Conservation (phyloP, 2,797 vertebrate species). For the Anniella stebbinsi region DNA sequence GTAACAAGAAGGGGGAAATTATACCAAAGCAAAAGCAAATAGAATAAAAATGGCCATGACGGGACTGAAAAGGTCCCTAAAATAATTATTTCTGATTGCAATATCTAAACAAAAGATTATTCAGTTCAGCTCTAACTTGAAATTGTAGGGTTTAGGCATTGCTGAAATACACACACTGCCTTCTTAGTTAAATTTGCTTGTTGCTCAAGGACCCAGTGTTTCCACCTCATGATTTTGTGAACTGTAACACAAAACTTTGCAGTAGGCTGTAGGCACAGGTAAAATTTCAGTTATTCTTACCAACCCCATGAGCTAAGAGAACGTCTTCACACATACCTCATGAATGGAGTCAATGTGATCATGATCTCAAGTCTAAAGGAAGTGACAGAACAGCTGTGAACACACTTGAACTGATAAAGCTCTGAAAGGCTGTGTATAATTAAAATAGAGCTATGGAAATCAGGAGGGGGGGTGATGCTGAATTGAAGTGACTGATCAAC, state of each 20-base stretch:
- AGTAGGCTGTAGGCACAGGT: neutral
- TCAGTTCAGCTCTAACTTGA: neutral
- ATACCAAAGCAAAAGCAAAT: neutral
- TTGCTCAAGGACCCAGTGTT: neutral
- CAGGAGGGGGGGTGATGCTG: neutral
- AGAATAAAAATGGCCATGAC: neutral
- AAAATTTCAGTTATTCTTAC: neutral
- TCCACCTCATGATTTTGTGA: neutral
- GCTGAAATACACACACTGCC: neutral
- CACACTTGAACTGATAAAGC: neutral
- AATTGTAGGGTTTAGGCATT: neutral
- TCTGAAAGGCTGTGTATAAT: conserved; percentile 3
- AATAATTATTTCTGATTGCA: neutral
- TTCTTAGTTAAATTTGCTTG: neutral
- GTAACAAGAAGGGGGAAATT: neutral
- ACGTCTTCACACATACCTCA: conserved; percentile 11
- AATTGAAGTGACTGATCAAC: neutral
- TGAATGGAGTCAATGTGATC: neutral
- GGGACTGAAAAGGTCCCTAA: neutral
- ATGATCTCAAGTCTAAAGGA: neutral
- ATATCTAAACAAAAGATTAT: neutral
- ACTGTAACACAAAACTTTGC: neutral
- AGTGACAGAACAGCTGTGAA: conserved; percentile 19
- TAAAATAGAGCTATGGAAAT: conserved; percentile 22
- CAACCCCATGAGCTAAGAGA: neutral